Evolutionary conservation across 1,140 invertebrate species (phyloP).

Genomic region (fruit fly (Drosophila melanogaster)): DNA sequence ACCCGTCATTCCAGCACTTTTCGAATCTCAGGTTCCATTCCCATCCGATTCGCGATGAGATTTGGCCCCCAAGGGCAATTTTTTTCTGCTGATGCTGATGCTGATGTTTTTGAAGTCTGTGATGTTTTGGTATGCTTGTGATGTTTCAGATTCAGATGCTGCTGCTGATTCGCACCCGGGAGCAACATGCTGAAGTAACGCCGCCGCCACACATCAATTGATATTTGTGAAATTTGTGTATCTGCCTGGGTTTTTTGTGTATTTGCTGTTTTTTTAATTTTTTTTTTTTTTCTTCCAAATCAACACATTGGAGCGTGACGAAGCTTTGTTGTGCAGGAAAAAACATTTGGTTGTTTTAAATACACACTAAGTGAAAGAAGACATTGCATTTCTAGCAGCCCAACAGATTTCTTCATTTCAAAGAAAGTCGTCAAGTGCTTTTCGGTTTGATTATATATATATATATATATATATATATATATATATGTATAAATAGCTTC

Average conservation of each 20-base stretch:
- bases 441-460: too few species aligned
- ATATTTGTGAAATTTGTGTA: constrained; percentile 30
- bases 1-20: constrained; percentile 13
- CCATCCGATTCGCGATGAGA: constrained; percentile 30
- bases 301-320: constrained; percentile 35
- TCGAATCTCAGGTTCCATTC: constrained; percentile 19
- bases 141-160: constrained; percentile 1
- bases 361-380: neutral
- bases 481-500: too few species aligned
- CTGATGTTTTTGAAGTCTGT: neutral
- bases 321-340: neutral
- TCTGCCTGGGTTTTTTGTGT: neutral
- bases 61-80: constrained; percentile 22
- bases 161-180: constrained; percentile 5
- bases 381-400: neutral
- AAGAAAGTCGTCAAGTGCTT: neutral
- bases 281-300: constrained; percentile 15
- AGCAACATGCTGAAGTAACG: constrained; percentile 5
- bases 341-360: neutral
- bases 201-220: constrained; percentile 34
- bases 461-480: too few species aligned
- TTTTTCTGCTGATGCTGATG: constrained; percentile 7
- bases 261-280: neutral
- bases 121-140: neutral
- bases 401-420: neutral